Evolutionary conservation across 2,797 vertebrate species (phyloP).

Genomic region (Neomorphus geoffroyi): DNA sequence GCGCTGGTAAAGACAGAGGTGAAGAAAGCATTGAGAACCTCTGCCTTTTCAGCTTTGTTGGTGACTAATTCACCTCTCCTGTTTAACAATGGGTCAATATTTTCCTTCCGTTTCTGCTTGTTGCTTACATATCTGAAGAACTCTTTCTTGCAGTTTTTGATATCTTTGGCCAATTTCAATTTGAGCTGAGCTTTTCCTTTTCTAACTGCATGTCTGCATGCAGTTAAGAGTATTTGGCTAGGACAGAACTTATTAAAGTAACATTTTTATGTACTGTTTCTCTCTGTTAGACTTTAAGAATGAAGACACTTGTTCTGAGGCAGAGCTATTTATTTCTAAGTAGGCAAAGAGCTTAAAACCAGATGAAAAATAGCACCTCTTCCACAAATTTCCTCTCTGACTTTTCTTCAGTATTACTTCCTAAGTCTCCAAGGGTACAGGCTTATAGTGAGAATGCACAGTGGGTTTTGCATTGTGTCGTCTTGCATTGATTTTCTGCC

Average conservation of each 20-base stretch:
- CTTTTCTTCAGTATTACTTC: background rate
- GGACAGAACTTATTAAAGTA: background rate
- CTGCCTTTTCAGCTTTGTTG: no score
- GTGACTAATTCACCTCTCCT: no score
- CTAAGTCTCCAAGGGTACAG: slow-evolving; percentile 13
- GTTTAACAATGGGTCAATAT: no score
- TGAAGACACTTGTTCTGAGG: background rate
- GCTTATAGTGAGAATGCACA: background rate
- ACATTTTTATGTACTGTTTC: background rate
- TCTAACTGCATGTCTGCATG: no score
- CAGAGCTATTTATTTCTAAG: slow-evolving; percentile 11
- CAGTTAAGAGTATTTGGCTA: background rate
- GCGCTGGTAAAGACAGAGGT: no score
- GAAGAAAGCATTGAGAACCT: no score
- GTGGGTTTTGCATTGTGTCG: background rate
- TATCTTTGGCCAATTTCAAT: no score
- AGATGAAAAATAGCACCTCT: slow-evolving; percentile 30
- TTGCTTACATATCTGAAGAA: no score
- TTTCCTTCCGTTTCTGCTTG: no score
- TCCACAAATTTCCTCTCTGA: slow-evolving; percentile 4
- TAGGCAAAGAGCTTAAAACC: background rate
- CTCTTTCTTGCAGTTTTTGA: no score
- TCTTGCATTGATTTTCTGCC: slow-evolving; percentile 50
- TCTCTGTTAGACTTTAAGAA: slow-evolving; percentile 18
- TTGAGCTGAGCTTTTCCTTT: no score